phyloP scores from a whole-genome alignment of 2,888 invertebrate species.

The Calliphora vomitoria region DNA sequence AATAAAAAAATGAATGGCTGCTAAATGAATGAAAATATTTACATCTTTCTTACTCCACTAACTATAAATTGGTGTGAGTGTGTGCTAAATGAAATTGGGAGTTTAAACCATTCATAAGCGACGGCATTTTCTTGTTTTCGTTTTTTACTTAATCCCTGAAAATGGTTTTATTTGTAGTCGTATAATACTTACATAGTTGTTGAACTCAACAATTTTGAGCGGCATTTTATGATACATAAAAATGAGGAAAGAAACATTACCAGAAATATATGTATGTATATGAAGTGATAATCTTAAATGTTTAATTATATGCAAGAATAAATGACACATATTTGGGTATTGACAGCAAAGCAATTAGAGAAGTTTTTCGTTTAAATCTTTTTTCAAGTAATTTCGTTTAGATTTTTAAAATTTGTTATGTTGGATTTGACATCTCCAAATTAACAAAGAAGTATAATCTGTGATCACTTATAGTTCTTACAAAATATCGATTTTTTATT shows the following conservation, averaged over 20 bases:
- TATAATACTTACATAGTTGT: constrained; percentile 34
- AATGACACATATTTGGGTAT: background rate
- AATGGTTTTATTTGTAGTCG: constrained; percentile 32
- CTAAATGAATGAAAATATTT: constrained; percentile 53
- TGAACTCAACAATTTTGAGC: constrained; percentile 2
- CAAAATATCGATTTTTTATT: too few relatives aligned
- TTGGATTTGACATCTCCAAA: too few relatives aligned
- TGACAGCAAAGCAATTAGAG: background rate
- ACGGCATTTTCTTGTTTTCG: constrained; percentile 3
- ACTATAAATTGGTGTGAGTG: background rate
- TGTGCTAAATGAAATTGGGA: constrained; percentile 3
- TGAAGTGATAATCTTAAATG: background rate
- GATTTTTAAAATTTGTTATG: too few relatives aligned
- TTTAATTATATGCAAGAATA: background rate
- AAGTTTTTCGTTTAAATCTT: background rate
- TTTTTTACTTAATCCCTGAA: constrained; percentile 29
- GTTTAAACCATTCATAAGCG: constrained; percentile 31
- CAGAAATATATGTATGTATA: background rate
- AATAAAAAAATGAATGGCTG: constrained; percentile 16
- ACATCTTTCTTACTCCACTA: constrained; percentile 6
- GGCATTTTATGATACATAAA: background rate
- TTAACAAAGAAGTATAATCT: too few relatives aligned
- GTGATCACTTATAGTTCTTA: too few relatives aligned
- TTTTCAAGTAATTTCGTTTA: background rate
- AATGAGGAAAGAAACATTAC: background rate